phyloP scores from a whole-genome alignment of 1,140 invertebrate species.

The Eupeodes corollae region DNA sequence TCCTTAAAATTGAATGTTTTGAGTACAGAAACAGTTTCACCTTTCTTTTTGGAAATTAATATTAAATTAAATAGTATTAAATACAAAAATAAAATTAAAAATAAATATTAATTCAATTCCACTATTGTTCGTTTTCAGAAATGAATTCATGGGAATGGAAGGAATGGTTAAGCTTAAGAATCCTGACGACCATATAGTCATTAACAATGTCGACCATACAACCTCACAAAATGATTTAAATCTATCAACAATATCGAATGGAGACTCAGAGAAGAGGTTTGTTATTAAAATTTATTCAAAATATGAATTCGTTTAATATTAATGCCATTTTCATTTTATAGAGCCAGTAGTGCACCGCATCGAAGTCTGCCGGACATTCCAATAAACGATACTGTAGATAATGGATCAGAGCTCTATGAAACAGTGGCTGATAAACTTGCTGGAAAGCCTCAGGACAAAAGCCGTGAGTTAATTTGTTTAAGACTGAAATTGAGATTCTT shows the following conservation, averaged over 20 bases:
- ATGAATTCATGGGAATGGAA: conserved; percentile 42
- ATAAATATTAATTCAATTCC: too few species aligned
- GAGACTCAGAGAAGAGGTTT: conserved; percentile 32
- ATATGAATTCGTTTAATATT: background rate
- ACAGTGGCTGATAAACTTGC: conserved; percentile 49
- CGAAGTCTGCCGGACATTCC: conserved; percentile 57
- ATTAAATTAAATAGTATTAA: too few species aligned
- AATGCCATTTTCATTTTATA: conserved; percentile 7
- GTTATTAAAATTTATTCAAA: conserved; percentile 1
- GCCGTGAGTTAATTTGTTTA: conserved; percentile 18
- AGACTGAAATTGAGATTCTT: too few species aligned
- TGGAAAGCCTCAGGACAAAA: conserved; percentile 22
- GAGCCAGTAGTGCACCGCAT: conserved; percentile 40
- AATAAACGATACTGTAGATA: conserved; percentile 40
- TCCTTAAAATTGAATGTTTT: too few species aligned
- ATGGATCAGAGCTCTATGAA: conserved; percentile 53
- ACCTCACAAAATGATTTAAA: conserved; percentile 26
- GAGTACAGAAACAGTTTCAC: too few species aligned
- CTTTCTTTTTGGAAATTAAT: too few species aligned
- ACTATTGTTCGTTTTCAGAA: conserved; percentile 24
- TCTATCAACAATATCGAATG: conserved; percentile 29
- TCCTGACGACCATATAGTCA: conserved; percentile 41
- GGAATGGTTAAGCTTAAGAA: conserved; percentile 45
- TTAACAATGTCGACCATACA: conserved; percentile 26
- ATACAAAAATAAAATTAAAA: too few species aligned